Evolutionary conservation across 2,888 invertebrate species (phyloP), one percentile per base, ranked within the genome.

Genomic region (Polietes domitor): DNA sequence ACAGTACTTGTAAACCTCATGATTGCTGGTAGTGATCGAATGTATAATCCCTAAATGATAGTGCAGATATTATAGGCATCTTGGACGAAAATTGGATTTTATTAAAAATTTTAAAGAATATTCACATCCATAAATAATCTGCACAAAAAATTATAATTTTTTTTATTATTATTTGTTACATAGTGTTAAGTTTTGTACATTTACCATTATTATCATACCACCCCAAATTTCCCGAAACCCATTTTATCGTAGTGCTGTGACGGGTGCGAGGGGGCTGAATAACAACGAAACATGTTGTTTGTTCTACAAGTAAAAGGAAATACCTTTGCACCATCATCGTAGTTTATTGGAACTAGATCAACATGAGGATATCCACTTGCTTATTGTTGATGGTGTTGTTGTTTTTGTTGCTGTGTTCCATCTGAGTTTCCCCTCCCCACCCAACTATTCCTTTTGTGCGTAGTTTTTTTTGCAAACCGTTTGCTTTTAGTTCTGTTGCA

Each of bases 271-370:
- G 17, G 17, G 43, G 5, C n/a, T 37, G 17, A 24, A 47, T 6
- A 68, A 68, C 17, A 68, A 43, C 19, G n/a, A 43, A 26, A 28
- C 68, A 68, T 76, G 26, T 79, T 80, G 58, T 68, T 76, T 76
- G 19, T 72, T 79, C 15, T n/a, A 58, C 47, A 32, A 55, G 43
- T 71, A 41, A 47, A 65, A 73, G 68, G 61, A 85, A 82, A 77
- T 80, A 75, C 80, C 80, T 75, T 58, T 76, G 73, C 63, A 9
- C 28, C 65, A 37, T 53, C 61, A 61, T 68, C 71, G 50, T 24
- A 65, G 58, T 80, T 77, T 80, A 71, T 83, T 83, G 80, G 68
- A 85, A 80, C 41, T 79, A 73, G 78, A 79, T 78, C 81, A 83
- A 76, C 83, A 74, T 17, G 21, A 55, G 65, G 43, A n/a, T 55